These are phyloP conservation scores for Melanostigma gelatinosum DNA, from an alignment of 2,113 vertebrate species.

Conservation along the genomic window DNA sequence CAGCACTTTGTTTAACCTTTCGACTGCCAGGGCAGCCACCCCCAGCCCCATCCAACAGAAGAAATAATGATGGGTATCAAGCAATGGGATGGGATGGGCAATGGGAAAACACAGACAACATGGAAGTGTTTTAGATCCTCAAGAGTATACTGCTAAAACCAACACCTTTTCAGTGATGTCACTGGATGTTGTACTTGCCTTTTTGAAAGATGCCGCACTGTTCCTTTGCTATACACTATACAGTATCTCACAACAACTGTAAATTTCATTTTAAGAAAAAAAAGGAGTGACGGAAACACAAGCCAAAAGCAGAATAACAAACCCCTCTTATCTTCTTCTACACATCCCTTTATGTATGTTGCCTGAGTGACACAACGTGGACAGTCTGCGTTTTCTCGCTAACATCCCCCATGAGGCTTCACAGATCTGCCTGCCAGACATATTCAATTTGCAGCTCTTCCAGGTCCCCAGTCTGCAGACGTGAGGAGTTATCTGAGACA, in stretches of 20 bases:
- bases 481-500: constrained; percentile 76
- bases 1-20: constrained; percentile 97
- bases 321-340: constrained; percentile 68
- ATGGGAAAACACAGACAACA: constrained; percentile 77
- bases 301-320: constrained; percentile 55
- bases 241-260: constrained; percentile 37
- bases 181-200: constrained; percentile 22
- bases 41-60: constrained; percentile 81
- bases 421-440: constrained; percentile 81
- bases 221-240: constrained; percentile 26
- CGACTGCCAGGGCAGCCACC: constrained; percentile 86
- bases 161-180: constrained; percentile 32
- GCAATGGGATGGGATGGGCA: constrained; percentile 66
- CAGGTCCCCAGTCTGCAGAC: constrained; percentile 72
- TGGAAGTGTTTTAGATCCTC: constrained; percentile 67
- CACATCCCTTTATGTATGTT: constrained; percentile 72
- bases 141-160: constrained; percentile 18
- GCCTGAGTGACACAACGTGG: constrained; percentile 73
- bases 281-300: constrained; percentile 30
- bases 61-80: constrained; percentile 84
- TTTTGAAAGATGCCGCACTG: constrained; percentile 25
- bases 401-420: constrained; percentile 77
- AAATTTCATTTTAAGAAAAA: constrained; percentile 14
- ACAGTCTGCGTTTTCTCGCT: constrained; percentile 71
- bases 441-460: constrained; percentile 85